Evolutionary conservation across 53 echinoderm and acorn worm species (phyloP).

Genomic region (Temnopleurus reevesii): DNA sequence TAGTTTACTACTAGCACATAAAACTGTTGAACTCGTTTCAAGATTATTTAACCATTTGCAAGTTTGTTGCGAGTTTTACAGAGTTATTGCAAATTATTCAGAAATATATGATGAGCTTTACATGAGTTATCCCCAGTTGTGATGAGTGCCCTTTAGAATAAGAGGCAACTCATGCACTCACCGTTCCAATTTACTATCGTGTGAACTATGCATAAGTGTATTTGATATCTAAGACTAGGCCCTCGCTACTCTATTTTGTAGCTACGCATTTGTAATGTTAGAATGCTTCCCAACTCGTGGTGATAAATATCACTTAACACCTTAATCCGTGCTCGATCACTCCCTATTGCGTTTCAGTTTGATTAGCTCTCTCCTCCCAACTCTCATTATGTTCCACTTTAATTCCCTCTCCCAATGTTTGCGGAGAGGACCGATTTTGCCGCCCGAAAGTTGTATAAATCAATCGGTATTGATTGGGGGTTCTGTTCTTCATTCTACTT

Average conservation of each 20-base stretch:
- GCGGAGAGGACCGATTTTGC: neutral
- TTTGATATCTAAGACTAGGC: neutral
- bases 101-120: too few relatives aligned
- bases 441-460: constrained; percentile 16
- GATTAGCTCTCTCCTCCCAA: constrained; percentile 33
- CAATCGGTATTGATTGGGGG: constrained; percentile 9
- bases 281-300: neutral
- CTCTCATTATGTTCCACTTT: constrained; percentile 21
- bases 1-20: too few relatives aligned
- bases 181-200: too few relatives aligned
- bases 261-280: constrained; percentile 2
- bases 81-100: too few relatives aligned
- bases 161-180: too few relatives aligned
- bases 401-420: constrained; percentile 8
- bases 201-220: too few relatives aligned
- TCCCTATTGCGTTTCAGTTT: constrained; percentile 28
- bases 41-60: too few relatives aligned
- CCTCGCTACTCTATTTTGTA: neutral
- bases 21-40: too few relatives aligned
- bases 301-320: constrained; percentile 9
- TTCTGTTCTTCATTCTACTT: neutral
- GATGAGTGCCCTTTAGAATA: too few relatives aligned
- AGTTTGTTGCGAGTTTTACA: too few relatives aligned
- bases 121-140: too few relatives aligned
- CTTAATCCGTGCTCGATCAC: constrained; percentile 17